Evolutionary conservation across 2,888 invertebrate genomes (phyloP).

Genomic region (Agrotis ipsilon): DNA sequence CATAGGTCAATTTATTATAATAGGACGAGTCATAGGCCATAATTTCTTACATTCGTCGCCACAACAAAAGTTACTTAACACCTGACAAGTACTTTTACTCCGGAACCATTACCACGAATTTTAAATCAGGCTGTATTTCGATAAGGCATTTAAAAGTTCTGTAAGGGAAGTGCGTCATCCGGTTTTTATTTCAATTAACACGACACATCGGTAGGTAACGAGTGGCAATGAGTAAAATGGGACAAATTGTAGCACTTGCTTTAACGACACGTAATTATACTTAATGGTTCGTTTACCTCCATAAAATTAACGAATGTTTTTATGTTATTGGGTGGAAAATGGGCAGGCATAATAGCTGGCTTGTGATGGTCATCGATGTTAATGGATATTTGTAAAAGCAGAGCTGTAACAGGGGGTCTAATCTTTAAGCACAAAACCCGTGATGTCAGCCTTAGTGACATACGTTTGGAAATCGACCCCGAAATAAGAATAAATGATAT

Average conservation of each 20-base stretch:
- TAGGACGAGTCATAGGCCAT: too few relatives aligned
- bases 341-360: neutral
- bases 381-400: too few relatives aligned
- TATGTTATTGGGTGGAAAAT: neutral
- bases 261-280: constrained; percentile 25
- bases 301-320: constrained; percentile 6
- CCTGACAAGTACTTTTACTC: neutral
- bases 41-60: too few relatives aligned
- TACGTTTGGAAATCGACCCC: too few relatives aligned
- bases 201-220: constrained; percentile 20
- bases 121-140: neutral
- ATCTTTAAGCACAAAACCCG: too few relatives aligned
- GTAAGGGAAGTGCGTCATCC: neutral
- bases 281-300: constrained; percentile 17
- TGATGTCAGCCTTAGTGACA: too few relatives aligned
- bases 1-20: too few relatives aligned
- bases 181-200: constrained; percentile 33
- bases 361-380: neutral
- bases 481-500: too few relatives aligned
- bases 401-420: too few relatives aligned
- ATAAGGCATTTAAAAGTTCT: neutral
- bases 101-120: neutral
- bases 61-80: too few relatives aligned
- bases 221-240: constrained; percentile 31
- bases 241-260: constrained; percentile 25